Conservation (phyloP, 2,113 vertebrate species). For the Paramormyrops kingsleyae region DNA sequence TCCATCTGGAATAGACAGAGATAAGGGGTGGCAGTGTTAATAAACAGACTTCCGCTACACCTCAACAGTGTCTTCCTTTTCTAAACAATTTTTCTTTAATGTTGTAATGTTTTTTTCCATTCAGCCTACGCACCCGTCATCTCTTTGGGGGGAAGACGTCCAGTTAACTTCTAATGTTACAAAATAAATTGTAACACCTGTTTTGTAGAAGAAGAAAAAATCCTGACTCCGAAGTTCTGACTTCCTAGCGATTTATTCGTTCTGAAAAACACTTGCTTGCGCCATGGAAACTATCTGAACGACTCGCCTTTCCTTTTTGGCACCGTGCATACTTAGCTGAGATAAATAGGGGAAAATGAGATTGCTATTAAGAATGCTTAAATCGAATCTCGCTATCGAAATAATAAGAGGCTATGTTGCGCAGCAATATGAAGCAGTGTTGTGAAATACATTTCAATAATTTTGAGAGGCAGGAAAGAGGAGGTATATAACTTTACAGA, state of each 20-base stretch:
- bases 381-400: neutral
- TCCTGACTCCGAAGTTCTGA: conserved; percentile 29
- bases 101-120: conserved; percentile 78
- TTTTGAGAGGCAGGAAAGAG: neutral
- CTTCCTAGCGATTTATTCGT: conserved; percentile 34
- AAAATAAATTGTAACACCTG: conserved; percentile 55
- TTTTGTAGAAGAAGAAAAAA: conserved; percentile 44
- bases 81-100: conserved; percentile 83
- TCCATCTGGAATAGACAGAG: conserved; percentile 68
- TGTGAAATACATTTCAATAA: neutral
- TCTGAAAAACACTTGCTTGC: conserved; percentile 30
- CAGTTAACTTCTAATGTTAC: conserved; percentile 21
- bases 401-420: neutral
- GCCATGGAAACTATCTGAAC: conserved; percentile 23
- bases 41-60: conserved; percentile 82
- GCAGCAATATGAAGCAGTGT: neutral
- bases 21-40: conserved; percentile 87
- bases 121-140: conserved; percentile 57
- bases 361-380: conserved; percentile 52
- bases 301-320: conserved; percentile 28
- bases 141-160: conserved; percentile 52
- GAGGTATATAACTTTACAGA: neutral
- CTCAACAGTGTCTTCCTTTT: conserved; percentile 79
- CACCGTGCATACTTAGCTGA: conserved; percentile 6
- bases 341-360: neutral